phyloP scores from a whole-genome alignment of 2,888 invertebrate species.

The Odontothrips loti region DNA sequence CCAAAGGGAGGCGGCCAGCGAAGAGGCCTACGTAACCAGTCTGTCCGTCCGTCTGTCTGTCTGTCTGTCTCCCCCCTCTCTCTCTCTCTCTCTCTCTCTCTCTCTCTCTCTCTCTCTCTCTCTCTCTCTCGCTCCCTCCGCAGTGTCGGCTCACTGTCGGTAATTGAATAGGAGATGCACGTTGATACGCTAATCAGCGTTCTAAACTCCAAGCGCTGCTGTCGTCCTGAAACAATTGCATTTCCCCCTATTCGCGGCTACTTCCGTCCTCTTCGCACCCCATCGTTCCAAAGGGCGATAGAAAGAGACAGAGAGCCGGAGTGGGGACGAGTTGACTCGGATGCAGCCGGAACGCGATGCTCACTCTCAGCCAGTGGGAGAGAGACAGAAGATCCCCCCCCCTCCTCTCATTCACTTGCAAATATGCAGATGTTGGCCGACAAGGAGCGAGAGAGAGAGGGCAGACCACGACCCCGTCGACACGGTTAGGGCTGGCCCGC shows the following conservation, averaged over 20 bases:
- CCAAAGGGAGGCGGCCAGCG: neutral
- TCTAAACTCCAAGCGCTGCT: neutral
- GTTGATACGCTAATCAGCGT: neutral
- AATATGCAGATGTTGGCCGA: constrained; percentile 7
- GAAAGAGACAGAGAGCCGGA: neutral
- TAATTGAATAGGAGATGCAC: constrained; percentile 8
- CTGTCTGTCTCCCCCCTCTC: too few species aligned
- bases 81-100: too few species aligned
- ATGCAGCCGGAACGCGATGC: neutral
- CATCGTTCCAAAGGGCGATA: neutral
- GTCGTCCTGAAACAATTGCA: neutral
- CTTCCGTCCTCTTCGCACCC: too few species aligned
- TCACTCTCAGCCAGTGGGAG: neutral
- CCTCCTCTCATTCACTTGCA: constrained; percentile 26
- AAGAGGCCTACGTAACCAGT: neutral
- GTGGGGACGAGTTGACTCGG: neutral
- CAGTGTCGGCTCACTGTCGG: neutral
- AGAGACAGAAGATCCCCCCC: too few species aligned
- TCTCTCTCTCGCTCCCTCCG: too few species aligned
- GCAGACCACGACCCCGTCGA: neutral
- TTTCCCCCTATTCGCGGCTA: neutral
- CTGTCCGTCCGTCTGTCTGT: neutral
- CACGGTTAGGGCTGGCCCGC: constrained; percentile 2
- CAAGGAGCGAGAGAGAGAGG: neutral
- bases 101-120: too few species aligned